Evolutionary conservation across 2,113 vertebrate genomes (phyloP), one percentile per base, ranked within the genome.

Genomic region (Oryzias javanicus): DNA sequence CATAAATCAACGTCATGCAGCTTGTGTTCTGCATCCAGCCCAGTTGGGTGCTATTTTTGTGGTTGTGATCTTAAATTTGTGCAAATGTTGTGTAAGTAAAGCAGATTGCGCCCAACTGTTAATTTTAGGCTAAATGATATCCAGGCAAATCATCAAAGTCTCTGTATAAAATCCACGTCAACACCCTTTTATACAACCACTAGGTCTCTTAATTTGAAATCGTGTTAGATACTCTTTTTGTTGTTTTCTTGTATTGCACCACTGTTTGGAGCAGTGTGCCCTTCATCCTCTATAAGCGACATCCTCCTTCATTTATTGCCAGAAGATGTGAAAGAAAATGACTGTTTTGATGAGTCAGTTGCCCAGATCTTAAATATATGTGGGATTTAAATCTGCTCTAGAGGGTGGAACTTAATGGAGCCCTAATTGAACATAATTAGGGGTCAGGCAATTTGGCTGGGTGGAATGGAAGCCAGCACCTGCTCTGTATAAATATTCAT

Each of bases 401-500:
- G 18, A 71, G 68, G 74, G 52, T 41, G 56, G 68, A 62, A 66
- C 52, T 77, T 52, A 50, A 67, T 50, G 52, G 64, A 60, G 52
- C 70, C 86, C 67, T 90, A 89, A 88, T 85, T 87, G 83, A 77
- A 85, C 73, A 72, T 91, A 90, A 93, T 90, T 81, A 51, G 64
- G 27, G 80, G 84, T 89, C 67, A 62, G 50, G 74, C 49, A 61
- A 74, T 83, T 89, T 84, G 45, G 58, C 68, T 3, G 40, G 55
- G 48, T 72, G 79, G 83, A 86, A 78, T 85, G 70, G 64, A 60
- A 41, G 49, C 42, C 35, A 68, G 78, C 90, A 89, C 84, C 90
- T 91, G 91, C 86, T 82, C 80, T 83, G 78, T 74, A 79, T 92
- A 90, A 93, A 92, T 93, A 92, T 92, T 84, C 85, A 83, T 89